These are phyloP conservation scores for Sitta europaea DNA, from an alignment of 2,113 vertebrate species.

Conservation along the genomic window DNA sequence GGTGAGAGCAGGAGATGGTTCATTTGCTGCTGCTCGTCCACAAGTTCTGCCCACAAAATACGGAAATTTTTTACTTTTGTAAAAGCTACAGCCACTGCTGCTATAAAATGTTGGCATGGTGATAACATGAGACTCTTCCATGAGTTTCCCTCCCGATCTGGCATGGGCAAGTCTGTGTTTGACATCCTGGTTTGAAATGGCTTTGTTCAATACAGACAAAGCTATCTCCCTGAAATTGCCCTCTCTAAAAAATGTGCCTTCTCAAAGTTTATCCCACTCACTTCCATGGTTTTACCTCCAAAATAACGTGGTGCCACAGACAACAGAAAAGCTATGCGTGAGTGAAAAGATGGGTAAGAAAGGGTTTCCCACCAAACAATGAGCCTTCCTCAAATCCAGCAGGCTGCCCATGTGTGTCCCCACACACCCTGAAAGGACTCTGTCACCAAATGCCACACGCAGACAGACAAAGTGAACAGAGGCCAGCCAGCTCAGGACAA, in stretches of 20 bases:
- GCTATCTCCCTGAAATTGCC: neutral
- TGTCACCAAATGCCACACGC: neutral
- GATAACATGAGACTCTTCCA: rapidly evolving
- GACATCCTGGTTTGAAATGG: neutral
- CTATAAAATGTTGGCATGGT: neutral
- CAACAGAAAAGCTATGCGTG: neutral
- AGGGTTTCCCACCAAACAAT: rapidly evolving
- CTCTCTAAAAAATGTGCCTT: neutral
- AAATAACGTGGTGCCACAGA: neutral
- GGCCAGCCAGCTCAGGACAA: neutral
- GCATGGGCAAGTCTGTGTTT: neutral
- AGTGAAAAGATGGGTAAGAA: neutral
- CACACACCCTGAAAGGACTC: neutral
- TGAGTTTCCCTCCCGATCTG: neutral
- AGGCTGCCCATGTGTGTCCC: rapidly evolving
- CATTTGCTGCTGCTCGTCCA: neutral
- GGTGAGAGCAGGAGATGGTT: neutral
- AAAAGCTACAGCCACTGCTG: neutral
- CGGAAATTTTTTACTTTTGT: neutral
- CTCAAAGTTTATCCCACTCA: neutral
- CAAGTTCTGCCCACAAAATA: neutral
- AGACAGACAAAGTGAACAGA: rapidly evolving
- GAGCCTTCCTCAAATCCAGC: neutral
- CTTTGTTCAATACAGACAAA: neutral
- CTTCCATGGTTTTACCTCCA: neutral